A percentile compares a stretch with the other conserved stretches of the same genome.
These are phyloP conservation scores for Pardosa pseudoannulata DNA, from an alignment of 2,888 invertebrate genomes.

Conservation along the genomic window DNA sequence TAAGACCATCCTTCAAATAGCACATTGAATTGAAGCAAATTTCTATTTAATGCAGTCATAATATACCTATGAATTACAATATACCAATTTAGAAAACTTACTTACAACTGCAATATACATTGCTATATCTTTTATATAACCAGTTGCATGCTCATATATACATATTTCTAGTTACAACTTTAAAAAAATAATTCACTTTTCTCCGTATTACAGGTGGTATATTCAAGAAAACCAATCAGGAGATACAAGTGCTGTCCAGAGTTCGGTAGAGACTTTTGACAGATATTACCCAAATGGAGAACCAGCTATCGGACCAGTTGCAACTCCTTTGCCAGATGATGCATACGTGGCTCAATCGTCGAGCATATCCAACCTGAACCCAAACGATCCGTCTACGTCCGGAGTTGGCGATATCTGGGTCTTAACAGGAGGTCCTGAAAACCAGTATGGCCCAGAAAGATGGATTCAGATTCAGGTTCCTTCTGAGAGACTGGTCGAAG, in stretches of 20 bases:
- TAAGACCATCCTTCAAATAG: too few species aligned
- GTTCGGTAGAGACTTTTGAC: slow-evolving; percentile 40
- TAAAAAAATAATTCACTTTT: too few species aligned
- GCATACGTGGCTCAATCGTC: slow-evolving; percentile 36
- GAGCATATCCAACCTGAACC: slow-evolving; percentile 26
- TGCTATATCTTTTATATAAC: too few species aligned
- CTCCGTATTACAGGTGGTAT: slow-evolving; percentile 28
- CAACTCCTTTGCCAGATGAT: slow-evolving; percentile 62
- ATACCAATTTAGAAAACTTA: too few species aligned
- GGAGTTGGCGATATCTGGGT: slow-evolving; percentile 33
- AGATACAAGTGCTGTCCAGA: slow-evolving; percentile 12
- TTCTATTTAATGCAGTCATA: too few species aligned
- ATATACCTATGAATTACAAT: too few species aligned
- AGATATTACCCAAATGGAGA: slow-evolving; percentile 46
- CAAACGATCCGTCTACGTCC: background rate
- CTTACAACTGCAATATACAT: too few species aligned
- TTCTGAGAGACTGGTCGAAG: slow-evolving; percentile 18
- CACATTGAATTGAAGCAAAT: too few species aligned
- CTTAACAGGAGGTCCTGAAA: slow-evolving; percentile 34
- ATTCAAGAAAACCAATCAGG: slow-evolving; percentile 45
- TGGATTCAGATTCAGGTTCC: slow-evolving; percentile 40
- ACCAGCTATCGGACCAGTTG: slow-evolving; percentile 57
- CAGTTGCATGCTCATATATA: too few species aligned
- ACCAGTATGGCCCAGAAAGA: slow-evolving; percentile 40
- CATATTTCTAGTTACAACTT: too few species aligned